Evolutionary conservation across 2,113 vertebrate genomes (phyloP).

Genomic region (Mesoclemmys tuberculata): DNA sequence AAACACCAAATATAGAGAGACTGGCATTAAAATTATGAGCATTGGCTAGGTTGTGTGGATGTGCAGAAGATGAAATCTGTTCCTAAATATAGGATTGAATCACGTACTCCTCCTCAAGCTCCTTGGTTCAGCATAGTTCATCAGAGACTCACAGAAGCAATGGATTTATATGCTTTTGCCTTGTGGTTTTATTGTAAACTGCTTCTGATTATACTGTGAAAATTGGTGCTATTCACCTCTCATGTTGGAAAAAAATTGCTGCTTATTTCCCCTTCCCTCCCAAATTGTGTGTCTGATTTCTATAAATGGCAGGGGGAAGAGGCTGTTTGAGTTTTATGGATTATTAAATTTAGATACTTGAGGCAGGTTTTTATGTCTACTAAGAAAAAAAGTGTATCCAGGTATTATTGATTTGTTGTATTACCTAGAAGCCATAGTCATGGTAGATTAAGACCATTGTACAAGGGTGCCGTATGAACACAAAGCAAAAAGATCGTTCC

Average conservation of each 20-base stretch:
- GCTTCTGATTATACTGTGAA: background rate
- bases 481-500: too few species aligned
- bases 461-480: too few species aligned
- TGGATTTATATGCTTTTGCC: background rate
- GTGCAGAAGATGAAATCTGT: background rate
- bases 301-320: background rate
- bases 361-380: background rate
- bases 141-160: background rate
- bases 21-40: background rate
- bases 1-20: background rate
- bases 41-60: constrained; percentile 3
- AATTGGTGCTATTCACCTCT: background rate
- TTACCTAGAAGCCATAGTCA: too few species aligned
- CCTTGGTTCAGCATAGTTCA: background rate
- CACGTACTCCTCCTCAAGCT: background rate
- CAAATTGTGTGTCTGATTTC: background rate
- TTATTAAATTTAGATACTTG: background rate
- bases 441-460: too few species aligned
- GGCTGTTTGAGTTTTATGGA: background rate
- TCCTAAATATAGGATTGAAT: background rate
- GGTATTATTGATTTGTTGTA: too few species aligned
- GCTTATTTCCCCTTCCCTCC: background rate
- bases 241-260: background rate
- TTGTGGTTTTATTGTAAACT: background rate
- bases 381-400: background rate